Base-by-base conservation (phyloP, 2,888 invertebrate species). In the Encarsia formosa region DNA sequence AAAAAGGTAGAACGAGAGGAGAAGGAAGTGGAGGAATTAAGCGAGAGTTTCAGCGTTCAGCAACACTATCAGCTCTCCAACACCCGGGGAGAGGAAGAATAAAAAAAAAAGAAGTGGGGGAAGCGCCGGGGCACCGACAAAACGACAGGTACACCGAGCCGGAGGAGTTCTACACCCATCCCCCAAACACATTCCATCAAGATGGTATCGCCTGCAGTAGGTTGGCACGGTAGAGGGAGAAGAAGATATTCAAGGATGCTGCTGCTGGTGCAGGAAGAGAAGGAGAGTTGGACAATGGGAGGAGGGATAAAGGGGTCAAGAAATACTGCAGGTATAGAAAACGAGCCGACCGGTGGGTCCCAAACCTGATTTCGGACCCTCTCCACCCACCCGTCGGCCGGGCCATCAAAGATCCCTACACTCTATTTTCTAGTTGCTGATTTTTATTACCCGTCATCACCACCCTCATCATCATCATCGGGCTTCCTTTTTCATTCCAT, bases 111-210 rank as follows among this genome's bases (percentile, higher is more conserved):
- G 45, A 44, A n/a, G 49, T 31, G 49, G 43, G 50, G 47, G 47
- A 51, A 50, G 47, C 50, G 54, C 54, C 54, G 47, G 54, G 26
- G 49, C 45, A 60, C 65, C 69, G 69, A 70, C 70, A 67, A 68
- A 67, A 65, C 70, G 63, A 67, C 68, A 68, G 68, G 67, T 66
- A 69, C 68, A 67, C 52, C 60, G 63, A 66, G 62, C 67, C n/a
- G n/a, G n/a, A n/a, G n/a, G n/a, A n/a, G n/a, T n/a, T n/a, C 19
- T 23, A 16, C 19, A 15, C 35, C 26, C 34, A 20, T 26, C 29
- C 68, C 60, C 61, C 65, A 63, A 68, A n/a, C n/a, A 65, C 70
- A 70, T 70, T 70, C 70, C 71, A 69, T 70, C 69, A 70, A 70
- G 71, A 70, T 70, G 65, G 63, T 71, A 68, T 69, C 66, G 67